Evolutionary conservation across 2,797 vertebrate genomes (phyloP).

Genomic region (Macroramphosus scolopax): DNA sequence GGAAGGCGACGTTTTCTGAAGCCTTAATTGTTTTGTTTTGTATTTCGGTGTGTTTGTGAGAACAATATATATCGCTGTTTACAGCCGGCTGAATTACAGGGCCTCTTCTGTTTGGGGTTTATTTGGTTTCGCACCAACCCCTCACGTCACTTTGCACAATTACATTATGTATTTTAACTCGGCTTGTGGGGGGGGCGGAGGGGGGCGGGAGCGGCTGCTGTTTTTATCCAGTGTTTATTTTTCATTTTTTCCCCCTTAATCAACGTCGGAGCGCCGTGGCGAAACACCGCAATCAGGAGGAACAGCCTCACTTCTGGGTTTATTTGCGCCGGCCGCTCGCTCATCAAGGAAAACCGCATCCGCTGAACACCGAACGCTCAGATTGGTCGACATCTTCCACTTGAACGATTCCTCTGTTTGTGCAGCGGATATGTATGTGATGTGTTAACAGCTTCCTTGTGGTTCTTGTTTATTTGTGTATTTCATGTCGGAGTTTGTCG

Average conservation of each 20-base stretch:
- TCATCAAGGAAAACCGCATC: slow-evolving; percentile 50
- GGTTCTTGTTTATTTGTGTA: slow-evolving; percentile 41
- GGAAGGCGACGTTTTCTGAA: slow-evolving; percentile 41
- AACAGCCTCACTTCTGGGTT: slow-evolving; percentile 31
- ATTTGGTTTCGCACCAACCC: slow-evolving; percentile 24
- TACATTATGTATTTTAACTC: too few relatives aligned
- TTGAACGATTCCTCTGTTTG: slow-evolving; percentile 30
- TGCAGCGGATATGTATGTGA: slow-evolving; percentile 8
- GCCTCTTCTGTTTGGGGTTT: slow-evolving; percentile 18
- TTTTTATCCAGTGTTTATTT: slow-evolving; percentile 52
- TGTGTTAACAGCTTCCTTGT: slow-evolving; percentile 43
- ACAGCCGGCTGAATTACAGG: too few relatives aligned
- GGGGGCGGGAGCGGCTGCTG: slow-evolving; percentile 10
- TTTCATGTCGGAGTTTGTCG: slow-evolving; percentile 38
- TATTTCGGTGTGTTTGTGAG: too few relatives aligned
- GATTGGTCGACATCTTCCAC: too few relatives aligned
- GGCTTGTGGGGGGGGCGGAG: slow-evolving; percentile 4
- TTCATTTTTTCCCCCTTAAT: slow-evolving; percentile 43
- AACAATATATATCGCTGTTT: slow-evolving; percentile 39
- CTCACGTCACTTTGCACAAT: too few relatives aligned
- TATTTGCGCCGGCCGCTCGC: slow-evolving; percentile 42
- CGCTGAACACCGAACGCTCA: too few relatives aligned
- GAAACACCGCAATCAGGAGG: slow-evolving; percentile 52
- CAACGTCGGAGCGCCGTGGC: slow-evolving; percentile 48
- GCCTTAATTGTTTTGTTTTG: slow-evolving; percentile 43